phyloP scores from a whole-genome alignment of 2,113 vertebrate genomes.

The Cettia cetti region DNA sequence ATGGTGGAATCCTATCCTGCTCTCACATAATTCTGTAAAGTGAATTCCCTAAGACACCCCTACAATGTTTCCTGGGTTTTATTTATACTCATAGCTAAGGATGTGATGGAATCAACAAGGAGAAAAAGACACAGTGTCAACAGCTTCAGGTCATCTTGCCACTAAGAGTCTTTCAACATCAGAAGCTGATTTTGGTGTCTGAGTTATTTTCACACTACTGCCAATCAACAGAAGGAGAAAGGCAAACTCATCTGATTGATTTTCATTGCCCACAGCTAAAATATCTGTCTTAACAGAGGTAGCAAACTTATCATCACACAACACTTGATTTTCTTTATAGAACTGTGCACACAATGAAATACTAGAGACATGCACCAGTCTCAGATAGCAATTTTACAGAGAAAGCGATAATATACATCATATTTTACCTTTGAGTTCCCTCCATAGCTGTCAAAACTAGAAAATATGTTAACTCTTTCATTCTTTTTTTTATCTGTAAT shows the following conservation, averaged over 20 bases:
- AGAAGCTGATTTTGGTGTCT: not conserved
- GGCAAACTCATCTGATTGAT: constrained; percentile 51
- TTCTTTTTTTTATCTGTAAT: not conserved
- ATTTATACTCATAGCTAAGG: not conserved
- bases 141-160: not conserved
- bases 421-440: not conserved
- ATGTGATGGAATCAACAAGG: not conserved
- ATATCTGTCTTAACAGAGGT: not conserved
- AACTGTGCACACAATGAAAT: not conserved
- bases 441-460: not conserved
- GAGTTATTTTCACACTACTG: constrained; percentile 22
- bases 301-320: constrained; percentile 18
- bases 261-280: constrained; percentile 60
- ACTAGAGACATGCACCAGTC: not conserved
- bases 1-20: not conserved
- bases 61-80: not conserved
- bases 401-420: not conserved
- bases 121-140: constrained; percentile 3
- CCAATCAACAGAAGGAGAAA: constrained; percentile 29
- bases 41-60: not conserved
- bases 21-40: not conserved
- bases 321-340: constrained; percentile 12
- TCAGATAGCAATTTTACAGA: not conserved
- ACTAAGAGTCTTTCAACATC: not conserved
- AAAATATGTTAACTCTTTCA: not conserved